phyloP scores from a whole-genome alignment of 2,888 invertebrate species.

The Drosophila buzzatii region DNA sequence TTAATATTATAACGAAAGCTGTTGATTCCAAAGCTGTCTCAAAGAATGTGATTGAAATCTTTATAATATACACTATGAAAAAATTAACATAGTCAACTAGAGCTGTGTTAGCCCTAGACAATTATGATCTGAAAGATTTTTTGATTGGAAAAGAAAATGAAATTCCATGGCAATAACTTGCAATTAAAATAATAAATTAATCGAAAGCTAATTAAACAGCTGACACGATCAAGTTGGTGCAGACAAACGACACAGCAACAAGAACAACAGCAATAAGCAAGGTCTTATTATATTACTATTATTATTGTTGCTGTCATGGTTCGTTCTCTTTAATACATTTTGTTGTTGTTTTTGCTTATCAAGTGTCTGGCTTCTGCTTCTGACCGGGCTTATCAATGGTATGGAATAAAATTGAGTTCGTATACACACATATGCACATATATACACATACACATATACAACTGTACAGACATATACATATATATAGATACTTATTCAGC shows the following conservation, averaged over 20 bases:
- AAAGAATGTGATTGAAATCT: neutral
- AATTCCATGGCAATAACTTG: neutral
- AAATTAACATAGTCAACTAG: neutral
- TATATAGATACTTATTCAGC: conserved; percentile 19
- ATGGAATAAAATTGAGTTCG: conserved; percentile 55
- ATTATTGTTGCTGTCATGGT: conserved; percentile 33
- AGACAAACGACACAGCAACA: conserved; percentile 37
- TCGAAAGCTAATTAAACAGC: conserved; percentile 76
- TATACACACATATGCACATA: conserved; percentile 11
- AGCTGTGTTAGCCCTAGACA: neutral
- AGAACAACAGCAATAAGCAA: conserved; percentile 42
- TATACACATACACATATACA: neutral
- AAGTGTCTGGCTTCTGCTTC: conserved; percentile 65
- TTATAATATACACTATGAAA: neutral
- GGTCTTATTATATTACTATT: conserved; percentile 37
- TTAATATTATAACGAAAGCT: neutral
- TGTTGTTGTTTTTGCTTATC: conserved; percentile 59
- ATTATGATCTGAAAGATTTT: neutral
- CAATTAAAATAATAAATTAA: conserved; percentile 58
- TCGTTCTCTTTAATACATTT: conserved; percentile 37
- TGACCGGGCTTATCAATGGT: conserved; percentile 60
- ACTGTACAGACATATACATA: neutral
- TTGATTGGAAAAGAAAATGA: neutral
- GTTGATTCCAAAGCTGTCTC: neutral
- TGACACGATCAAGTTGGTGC: conserved; percentile 55